phyloP scores from a whole-genome alignment of 2,888 invertebrate species.

The Volucella inanis region DNA sequence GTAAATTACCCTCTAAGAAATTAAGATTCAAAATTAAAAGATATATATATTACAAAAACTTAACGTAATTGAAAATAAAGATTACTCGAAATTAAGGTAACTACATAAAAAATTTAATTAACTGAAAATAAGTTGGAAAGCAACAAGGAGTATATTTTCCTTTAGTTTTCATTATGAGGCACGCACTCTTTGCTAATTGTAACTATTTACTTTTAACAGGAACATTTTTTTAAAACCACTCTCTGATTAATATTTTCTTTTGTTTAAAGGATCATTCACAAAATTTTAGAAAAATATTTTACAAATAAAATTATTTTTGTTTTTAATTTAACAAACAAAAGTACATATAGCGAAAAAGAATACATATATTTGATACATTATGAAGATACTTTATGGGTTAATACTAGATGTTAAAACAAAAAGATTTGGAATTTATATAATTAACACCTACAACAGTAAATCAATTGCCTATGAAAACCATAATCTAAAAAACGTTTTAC shows the following conservation, averaged over 20 bases:
- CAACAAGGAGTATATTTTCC: constrained; percentile 46
- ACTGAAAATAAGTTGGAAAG: constrained; percentile 44
- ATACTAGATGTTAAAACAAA: constrained; percentile 21
- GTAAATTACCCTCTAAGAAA: constrained; percentile 81
- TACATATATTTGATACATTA: constrained; percentile 19
- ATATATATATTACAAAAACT: constrained; percentile 75
- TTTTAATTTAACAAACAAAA: background rate
- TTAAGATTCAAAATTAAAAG: constrained; percentile 83
- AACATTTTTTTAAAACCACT: constrained; percentile 27
- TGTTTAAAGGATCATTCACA: constrained; percentile 19
- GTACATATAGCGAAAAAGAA: constrained; percentile 8
- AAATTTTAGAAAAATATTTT: constrained; percentile 8
- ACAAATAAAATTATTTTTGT: constrained; percentile 14
- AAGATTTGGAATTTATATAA: constrained; percentile 24
- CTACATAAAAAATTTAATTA: constrained; percentile 46
- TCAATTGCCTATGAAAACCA: constrained; percentile 14
- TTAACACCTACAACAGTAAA: constrained; percentile 1
- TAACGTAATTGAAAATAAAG: constrained; percentile 74
- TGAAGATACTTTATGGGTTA: constrained; percentile 28
- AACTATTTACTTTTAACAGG: background rate
- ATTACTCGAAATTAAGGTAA: constrained; percentile 70
- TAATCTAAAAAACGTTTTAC: constrained; percentile 13
- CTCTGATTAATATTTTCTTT: constrained; percentile 1
- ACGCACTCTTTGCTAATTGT: constrained; percentile 30
- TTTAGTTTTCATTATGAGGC: constrained; percentile 42